Evolutionary conservation across 2,797 vertebrate species (phyloP), one percentile per base, ranked within the genome.

Genomic region (Dendrocincla tyrannina): DNA sequence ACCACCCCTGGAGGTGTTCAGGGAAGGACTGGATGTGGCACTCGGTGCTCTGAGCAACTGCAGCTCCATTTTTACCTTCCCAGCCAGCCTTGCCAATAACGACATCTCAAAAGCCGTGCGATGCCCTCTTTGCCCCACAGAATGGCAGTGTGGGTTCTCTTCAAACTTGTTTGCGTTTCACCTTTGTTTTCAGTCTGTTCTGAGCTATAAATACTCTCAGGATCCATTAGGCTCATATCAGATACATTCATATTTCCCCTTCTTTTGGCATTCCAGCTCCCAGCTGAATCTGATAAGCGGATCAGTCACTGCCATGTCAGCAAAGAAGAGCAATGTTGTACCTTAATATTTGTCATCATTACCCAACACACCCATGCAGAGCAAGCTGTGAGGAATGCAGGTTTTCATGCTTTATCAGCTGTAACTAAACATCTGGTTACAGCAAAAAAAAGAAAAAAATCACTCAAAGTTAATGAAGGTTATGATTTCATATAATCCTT

Each of bases 341-440:
- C 96, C 88, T 97, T 92, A 85, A 93, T 98, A 96, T 97, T 97
- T 97, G 96, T 97, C 97, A 95, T 95, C 89, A 37, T 93, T 86
- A 82, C 95, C 94, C 93, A 92, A 91, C 96, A 96, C 95, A 73
- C 97, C 93, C 93, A 95, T 86, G 95, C 95, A 96, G 97, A 98
- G 96, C 95, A 97, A 97, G 96, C 96, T 94, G 94, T 74, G 53
- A 94, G 94, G 97, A 97, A 96, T 77, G 93, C 53, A 53, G 93
- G 95, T 96, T 97, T 97, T 96, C 96, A 93, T 46, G 88, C 42
- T 91, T 94, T 97, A 97, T 98, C 96, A 96, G 96, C 92, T 95
- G 39, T 86, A 94, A 96, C 92, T 70, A 96, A 97, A 96, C 96
- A 96, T 96, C 97, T 98, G 94, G 68, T 95, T 81, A 85, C 81